Conservation (phyloP, 2,888 invertebrate species). For the Drosophila limbata region DNA sequence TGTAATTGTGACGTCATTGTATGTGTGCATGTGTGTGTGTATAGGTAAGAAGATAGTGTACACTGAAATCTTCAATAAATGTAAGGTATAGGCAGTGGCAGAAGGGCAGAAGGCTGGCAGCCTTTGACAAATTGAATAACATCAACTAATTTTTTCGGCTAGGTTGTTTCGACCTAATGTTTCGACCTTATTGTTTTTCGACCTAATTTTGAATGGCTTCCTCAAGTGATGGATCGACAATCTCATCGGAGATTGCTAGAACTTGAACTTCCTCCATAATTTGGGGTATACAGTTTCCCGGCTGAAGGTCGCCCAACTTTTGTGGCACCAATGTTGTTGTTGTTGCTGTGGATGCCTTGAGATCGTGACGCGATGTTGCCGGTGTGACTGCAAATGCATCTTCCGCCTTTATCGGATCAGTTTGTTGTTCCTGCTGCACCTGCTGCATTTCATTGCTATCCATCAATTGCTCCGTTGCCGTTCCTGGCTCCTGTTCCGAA, state of each 20-base stretch:
- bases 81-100: slow-evolving; percentile 4
- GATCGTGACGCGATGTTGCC: slow-evolving; percentile 28
- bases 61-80: slow-evolving; percentile 7
- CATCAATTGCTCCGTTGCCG: slow-evolving; percentile 2
- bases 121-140: slow-evolving; percentile 26
- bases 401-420: slow-evolving; percentile 20
- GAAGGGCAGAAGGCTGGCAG: slow-evolving; percentile 34
- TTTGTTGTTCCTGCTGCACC: slow-evolving; percentile 33
- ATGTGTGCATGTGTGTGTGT: neutral
- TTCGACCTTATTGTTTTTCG: slow-evolving; percentile 2
- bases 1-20: slow-evolving; percentile 10
- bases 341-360: neutral
- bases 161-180: slow-evolving; percentile 6
- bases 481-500: neutral
- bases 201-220: slow-evolving; percentile 17
- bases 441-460: slow-evolving; percentile 20
- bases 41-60: slow-evolving; percentile 2
- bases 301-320: slow-evolving; percentile 16
- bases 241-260: slow-evolving; percentile 36
- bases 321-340: neutral
- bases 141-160: slow-evolving; percentile 24
- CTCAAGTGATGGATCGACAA: slow-evolving; percentile 17
- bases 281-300: slow-evolving; percentile 19
- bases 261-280: slow-evolving; percentile 44
- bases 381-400: slow-evolving; percentile 16